These are phyloP conservation scores for Ctenopoma kingsleyae DNA, from an alignment of 2,797 vertebrate species.

Conservation along the genomic window DNA sequence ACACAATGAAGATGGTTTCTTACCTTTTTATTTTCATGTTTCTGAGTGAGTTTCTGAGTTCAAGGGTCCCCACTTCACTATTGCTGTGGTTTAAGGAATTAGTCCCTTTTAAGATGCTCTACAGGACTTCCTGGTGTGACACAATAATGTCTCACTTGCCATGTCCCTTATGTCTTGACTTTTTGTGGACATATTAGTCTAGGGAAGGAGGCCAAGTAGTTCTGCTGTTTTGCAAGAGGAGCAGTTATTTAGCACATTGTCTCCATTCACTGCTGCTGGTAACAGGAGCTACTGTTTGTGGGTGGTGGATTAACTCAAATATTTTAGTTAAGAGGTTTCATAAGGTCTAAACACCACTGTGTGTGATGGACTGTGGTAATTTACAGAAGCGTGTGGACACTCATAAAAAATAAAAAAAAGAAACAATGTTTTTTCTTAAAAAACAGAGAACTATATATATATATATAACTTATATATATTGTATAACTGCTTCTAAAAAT, in stretches of 20 bases:
- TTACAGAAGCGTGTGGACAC: neutral
- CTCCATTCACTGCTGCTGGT: conserved; percentile 4
- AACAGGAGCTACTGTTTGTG: neutral
- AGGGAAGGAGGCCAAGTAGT: conserved; percentile 28
- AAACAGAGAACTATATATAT: neutral
- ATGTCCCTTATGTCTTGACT: conserved; percentile 26
- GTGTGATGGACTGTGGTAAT: neutral
- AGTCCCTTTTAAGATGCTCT: conserved; percentile 51
- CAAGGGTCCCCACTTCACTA: neutral
- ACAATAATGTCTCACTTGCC: conserved; percentile 62
- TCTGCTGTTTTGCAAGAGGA: conserved; percentile 39
- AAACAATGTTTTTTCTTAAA: neutral
- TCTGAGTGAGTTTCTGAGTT: neutral
- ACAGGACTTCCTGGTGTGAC: conserved; percentile 70
- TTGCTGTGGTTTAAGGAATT: conserved; percentile 54
- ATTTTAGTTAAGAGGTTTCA: conserved; percentile 11
- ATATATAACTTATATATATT: too few species aligned
- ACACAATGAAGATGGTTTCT: conserved; percentile 10
- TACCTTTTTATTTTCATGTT: conserved; percentile 70
- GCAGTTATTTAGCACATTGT: conserved; percentile 12
- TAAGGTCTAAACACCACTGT: neutral
- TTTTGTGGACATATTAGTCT: conserved; percentile 29
- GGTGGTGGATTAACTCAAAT: neutral
- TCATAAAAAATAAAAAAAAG: neutral
- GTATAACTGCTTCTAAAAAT: neutral